Evolutionary conservation across 2,888 invertebrate species (phyloP).

Genomic region (Pachliopta kotzebuea): DNA sequence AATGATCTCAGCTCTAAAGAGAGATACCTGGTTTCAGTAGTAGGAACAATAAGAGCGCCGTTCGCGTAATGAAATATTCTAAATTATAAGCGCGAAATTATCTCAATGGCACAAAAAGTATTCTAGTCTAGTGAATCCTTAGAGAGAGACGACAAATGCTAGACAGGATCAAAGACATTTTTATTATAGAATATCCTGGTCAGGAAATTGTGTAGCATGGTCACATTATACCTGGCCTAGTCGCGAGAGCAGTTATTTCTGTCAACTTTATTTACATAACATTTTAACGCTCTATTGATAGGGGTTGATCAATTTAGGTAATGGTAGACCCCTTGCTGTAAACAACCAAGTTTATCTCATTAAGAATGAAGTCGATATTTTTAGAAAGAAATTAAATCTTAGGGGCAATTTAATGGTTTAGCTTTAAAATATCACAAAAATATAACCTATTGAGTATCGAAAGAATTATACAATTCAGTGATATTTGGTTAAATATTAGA

Average conservation of each 20-base stretch:
- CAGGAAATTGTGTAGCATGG: conserved; percentile 33
- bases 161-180: too few species aligned
- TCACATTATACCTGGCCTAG: conserved; percentile 45
- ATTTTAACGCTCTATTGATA: conserved; percentile 77
- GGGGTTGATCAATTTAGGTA: conserved; percentile 69
- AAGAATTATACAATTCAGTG: too few species aligned
- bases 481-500: too few species aligned
- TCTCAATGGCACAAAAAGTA: too few species aligned
- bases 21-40: too few species aligned
- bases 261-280: conserved; percentile 68
- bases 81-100: too few species aligned
- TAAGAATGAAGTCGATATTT: conserved; percentile 5
- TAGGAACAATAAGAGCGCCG: too few species aligned
- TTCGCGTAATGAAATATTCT: too few species aligned
- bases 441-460: too few species aligned
- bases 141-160: too few species aligned
- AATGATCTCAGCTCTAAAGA: too few species aligned
- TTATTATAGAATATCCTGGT: not conserved
- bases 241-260: conserved; percentile 57
- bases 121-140: too few species aligned
- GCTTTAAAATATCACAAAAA: not conserved
- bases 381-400: conserved; percentile 13
- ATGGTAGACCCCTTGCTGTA: conserved; percentile 20
- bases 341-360: conserved; percentile 31
- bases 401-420: conserved; percentile 7